phyloP scores from a whole-genome alignment of 2,888 invertebrate genomes.

The Lagria hirta region DNA sequence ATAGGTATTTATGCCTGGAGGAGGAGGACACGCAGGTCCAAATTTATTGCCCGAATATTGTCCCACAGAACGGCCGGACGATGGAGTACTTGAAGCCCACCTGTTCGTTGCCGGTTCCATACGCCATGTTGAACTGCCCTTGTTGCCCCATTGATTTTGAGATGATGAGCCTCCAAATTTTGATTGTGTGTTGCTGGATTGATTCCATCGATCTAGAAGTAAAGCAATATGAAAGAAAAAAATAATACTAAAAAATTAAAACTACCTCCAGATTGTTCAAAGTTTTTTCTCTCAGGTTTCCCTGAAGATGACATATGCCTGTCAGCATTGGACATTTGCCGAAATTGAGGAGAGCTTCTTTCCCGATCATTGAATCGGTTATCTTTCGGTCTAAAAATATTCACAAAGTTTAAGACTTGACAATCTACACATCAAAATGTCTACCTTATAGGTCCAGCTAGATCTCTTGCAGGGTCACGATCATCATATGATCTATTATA shows the following conservation, averaged over 20 bases:
- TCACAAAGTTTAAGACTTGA: too few species aligned
- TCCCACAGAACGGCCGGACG: too few species aligned
- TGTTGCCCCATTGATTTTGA: conserved; percentile 34
- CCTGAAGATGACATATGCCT: conserved; percentile 51
- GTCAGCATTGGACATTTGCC: conserved; percentile 41
- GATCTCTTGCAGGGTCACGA: too few species aligned
- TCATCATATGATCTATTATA: conserved; percentile 30
- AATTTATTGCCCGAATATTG: conserved; percentile 41
- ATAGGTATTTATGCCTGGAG: conserved; percentile 50
- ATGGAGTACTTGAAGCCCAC: too few species aligned
- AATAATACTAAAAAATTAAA: background rate
- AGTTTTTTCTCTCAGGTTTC: conserved; percentile 23
- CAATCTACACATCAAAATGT: conserved; percentile 12
- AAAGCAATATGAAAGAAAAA: too few species aligned
- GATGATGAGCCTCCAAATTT: conserved; percentile 28
- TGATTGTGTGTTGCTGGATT: conserved; percentile 26
- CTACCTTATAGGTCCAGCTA: too few species aligned
- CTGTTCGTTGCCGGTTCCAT: conserved; percentile 30
- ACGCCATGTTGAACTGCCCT: conserved; percentile 35
- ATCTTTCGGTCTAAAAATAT: conserved; percentile 37
- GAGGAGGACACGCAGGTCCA: conserved; percentile 48
- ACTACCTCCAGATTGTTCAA: conserved; percentile 22
- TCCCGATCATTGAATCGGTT: conserved; percentile 45
- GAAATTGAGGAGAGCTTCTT: conserved; percentile 47
- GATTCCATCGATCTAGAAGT: conserved; percentile 39